These are phyloP conservation scores for Lucilia sericata DNA, from an alignment of 1,140 invertebrate genomes.

Conservation along the genomic window DNA sequence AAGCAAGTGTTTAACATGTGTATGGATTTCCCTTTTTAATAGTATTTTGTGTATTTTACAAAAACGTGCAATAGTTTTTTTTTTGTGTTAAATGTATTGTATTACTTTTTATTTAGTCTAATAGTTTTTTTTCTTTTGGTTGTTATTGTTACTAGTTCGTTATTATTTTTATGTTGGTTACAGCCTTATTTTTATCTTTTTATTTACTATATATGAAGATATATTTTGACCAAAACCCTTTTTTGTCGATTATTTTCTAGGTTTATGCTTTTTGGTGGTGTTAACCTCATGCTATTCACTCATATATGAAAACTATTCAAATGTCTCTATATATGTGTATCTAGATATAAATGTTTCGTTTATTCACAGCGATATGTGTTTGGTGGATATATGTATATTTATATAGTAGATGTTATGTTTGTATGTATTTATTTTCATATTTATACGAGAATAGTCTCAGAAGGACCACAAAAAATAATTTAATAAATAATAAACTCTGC, in stretches of 20 bases:
- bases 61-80: neutral
- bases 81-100: neutral
- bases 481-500: no score
- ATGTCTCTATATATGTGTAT: neutral
- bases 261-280: neutral
- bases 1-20: no score
- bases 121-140: neutral
- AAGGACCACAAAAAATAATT: no score
- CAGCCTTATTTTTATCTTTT: neutral
- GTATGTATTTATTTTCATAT: no score
- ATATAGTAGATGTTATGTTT: no score
- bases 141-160: neutral
- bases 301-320: neutral
- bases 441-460: no score
- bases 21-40: no score
- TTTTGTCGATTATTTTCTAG: neutral
- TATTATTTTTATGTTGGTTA: slow-evolving; percentile 3
- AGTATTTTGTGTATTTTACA: no score
- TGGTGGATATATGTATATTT: neutral
- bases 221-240: slow-evolving; percentile 11
- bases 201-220: neutral
- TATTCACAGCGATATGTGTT: neutral
- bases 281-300: neutral
- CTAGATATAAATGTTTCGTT: neutral
- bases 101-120: slow-evolving; percentile 18